Base-by-base conservation (phyloP, 2,888 invertebrate genomes). In the Prostheceraeus crozeri region DNA sequence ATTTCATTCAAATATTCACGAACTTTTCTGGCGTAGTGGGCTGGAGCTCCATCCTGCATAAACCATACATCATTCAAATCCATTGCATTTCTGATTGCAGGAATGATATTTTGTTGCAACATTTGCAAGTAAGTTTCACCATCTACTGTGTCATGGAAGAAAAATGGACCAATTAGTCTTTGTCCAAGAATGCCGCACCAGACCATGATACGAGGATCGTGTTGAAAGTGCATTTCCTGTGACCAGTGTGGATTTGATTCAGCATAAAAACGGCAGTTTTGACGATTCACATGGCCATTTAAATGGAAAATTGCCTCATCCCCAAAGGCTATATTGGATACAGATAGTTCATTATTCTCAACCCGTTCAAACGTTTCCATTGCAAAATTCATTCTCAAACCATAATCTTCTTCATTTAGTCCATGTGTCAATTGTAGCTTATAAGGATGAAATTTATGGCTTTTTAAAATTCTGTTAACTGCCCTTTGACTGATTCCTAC, bases 151-250 rank as follows among this genome's bases (percentile, higher is more conserved):
- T 23, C n/a, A 57, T 55, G 25, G 40, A 56, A 59, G 30, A 59
- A 59, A 21, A 48, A 56, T 33, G 59, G 59, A 11, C 36, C 54
- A 59, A 59, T 55, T 30, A 59, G 16, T 54, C 25, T 3, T 14
- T 59, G 16, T 27, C 35, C 55, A 1, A 23, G 35, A 1, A 59
- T 59, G 25, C 55, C 54, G 40, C 21, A 31, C 54, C 35, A 35
- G 4, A 55, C 54, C 28, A 33, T 59, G 23, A 48, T 57, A 14
- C 36, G 30, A 1, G 59, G 59, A 45, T 57, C 28, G 3, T 54
- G 25, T 31, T 57, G 58, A 31, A 46, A 31, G 30, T 55, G 46
- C n/a, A 23, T 51, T 30, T 30, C 58, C 25, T 30, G 19, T 3
- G 25, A 27, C 28, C 57, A 57, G 21, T 55, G 1, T 27, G 54